Evolutionary conservation across 30 jellyfish, hydroid and myxozoan species (phyloP).

Genomic region (Catostylus mosaicus): DNA sequence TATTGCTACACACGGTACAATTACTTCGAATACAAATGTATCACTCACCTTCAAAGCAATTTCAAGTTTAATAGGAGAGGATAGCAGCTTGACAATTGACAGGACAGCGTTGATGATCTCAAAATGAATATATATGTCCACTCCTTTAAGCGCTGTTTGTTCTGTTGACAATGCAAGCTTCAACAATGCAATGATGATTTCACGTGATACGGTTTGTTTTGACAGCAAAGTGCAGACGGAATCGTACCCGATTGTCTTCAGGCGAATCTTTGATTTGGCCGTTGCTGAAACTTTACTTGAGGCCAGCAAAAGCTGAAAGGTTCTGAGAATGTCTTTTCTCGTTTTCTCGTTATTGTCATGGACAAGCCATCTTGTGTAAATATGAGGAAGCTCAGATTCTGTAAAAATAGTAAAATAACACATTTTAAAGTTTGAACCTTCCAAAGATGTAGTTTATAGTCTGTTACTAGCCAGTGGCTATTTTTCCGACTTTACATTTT

Average conservation of each 20-base stretch:
- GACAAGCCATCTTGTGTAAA: slow-evolving; percentile 84
- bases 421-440: no score
- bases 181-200: slow-evolving; percentile 62
- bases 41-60: slow-evolving; percentile 82
- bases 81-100: slow-evolving; percentile 53
- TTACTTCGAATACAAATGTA: no score
- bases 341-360: slow-evolving; percentile 68
- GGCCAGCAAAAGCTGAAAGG: slow-evolving; percentile 33
- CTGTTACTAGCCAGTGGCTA: no score
- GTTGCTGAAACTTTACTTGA: slow-evolving; percentile 50
- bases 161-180: slow-evolving; percentile 75
- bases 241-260: slow-evolving; percentile 70
- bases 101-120: slow-evolving; percentile 62
- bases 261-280: slow-evolving; percentile 49
- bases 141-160: slow-evolving; percentile 52
- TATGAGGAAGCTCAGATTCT: slow-evolving; percentile 66
- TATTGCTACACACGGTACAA: no score
- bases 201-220: slow-evolving; percentile 78
- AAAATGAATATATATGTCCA: slow-evolving; percentile 70
- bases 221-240: slow-evolving; percentile 83
- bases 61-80: slow-evolving; percentile 83
- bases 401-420: background rate
- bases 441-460: no score
- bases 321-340: slow-evolving; percentile 45
- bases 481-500: no score